A percentile compares a stretch with the other conserved stretches of the same genome.
Conservation (phyloP, 2,113 vertebrate genomes). For the Scatophagus argus region DNA sequence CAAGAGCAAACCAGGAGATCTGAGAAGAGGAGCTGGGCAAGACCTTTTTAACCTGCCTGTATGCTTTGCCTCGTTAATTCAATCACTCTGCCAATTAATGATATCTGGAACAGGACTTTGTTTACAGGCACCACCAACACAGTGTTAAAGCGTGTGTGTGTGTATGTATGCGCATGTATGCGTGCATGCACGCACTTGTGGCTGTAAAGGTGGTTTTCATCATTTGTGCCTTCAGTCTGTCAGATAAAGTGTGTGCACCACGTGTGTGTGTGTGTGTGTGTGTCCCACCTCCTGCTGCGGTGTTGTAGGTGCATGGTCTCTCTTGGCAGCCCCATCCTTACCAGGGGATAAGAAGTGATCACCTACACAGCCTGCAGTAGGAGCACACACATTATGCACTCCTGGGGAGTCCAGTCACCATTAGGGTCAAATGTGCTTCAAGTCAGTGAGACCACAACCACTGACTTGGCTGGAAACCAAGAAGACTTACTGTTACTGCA, state of each 20-base stretch:
- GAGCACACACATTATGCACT: constrained; percentile 4
- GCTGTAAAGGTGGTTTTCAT: constrained; percentile 24
- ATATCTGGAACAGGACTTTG: constrained; percentile 55
- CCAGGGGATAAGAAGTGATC: constrained; percentile 58
- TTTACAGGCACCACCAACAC: constrained; percentile 48
- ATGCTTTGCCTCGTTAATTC: constrained; percentile 70
- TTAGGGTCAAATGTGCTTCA: constrained; percentile 33
- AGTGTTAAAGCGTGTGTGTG: background rate
- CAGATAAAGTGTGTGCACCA: constrained; percentile 34
- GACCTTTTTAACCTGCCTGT: constrained; percentile 66
- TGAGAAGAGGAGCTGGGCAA: constrained; percentile 40
- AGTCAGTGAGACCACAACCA: constrained; percentile 24
- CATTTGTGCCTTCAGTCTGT: constrained; percentile 33
- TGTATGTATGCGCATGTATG: no score
- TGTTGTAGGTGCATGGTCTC: constrained; percentile 45
- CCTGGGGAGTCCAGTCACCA: constrained; percentile 22
- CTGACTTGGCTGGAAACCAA: constrained; percentile 39
- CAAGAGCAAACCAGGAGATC: constrained; percentile 62
- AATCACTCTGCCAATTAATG: constrained; percentile 69
- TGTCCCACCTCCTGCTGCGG: constrained; percentile 17
- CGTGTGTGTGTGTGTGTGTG: background rate
- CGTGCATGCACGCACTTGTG: background rate
- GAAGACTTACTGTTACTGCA: constrained; percentile 25
- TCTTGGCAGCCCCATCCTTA: constrained; percentile 43
- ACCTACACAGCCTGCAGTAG: constrained; percentile 42